Evolutionary conservation across 2,888 invertebrate genomes (phyloP).

Genomic region (Drosophila birchii): DNA sequence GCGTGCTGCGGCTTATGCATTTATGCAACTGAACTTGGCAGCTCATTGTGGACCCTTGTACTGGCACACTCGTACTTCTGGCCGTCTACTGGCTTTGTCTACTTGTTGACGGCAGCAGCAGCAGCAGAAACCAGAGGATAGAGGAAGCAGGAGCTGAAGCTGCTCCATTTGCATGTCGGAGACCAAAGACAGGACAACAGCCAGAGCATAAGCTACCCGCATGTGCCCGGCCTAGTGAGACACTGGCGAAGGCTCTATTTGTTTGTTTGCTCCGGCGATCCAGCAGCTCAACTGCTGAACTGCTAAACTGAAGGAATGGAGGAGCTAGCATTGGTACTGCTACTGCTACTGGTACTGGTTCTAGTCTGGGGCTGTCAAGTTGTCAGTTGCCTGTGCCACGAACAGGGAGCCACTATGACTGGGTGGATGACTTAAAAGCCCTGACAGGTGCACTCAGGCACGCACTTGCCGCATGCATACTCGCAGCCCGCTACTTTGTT

Average conservation of each 20-base stretch:
- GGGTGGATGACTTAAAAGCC: slow-evolving; percentile 57
- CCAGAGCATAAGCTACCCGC: slow-evolving; percentile 43
- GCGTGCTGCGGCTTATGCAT: slow-evolving; percentile 67
- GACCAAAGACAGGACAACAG: slow-evolving; percentile 18
- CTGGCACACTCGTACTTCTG: slow-evolving; percentile 22
- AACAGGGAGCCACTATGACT: slow-evolving; percentile 58
- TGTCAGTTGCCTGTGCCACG: slow-evolving; percentile 69
- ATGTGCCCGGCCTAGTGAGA: slow-evolving; percentile 36
- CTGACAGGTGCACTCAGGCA: slow-evolving; percentile 72
- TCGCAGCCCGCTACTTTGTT: slow-evolving; percentile 56
- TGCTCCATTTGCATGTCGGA: slow-evolving; percentile 14
- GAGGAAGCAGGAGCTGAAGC: not conserved
- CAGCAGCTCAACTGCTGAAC: slow-evolving; percentile 27
- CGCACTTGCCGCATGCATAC: slow-evolving; percentile 55
- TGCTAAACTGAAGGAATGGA: slow-evolving; percentile 2
- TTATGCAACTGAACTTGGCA: slow-evolving; percentile 70
- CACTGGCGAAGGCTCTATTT: slow-evolving; percentile 51
- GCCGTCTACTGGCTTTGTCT: slow-evolving; percentile 29
- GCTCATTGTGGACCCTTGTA: slow-evolving; percentile 48
- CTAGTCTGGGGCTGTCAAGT: slow-evolving; percentile 65
- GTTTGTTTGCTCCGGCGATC: slow-evolving; percentile 48
- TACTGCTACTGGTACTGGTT: not conserved
- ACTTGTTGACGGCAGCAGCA: slow-evolving; percentile 60
- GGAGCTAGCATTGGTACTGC: not conserved
- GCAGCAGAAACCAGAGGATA: slow-evolving; percentile 1